Base-by-base conservation (phyloP, 1,140 invertebrate genomes). In the Babylonia areolata region DNA sequence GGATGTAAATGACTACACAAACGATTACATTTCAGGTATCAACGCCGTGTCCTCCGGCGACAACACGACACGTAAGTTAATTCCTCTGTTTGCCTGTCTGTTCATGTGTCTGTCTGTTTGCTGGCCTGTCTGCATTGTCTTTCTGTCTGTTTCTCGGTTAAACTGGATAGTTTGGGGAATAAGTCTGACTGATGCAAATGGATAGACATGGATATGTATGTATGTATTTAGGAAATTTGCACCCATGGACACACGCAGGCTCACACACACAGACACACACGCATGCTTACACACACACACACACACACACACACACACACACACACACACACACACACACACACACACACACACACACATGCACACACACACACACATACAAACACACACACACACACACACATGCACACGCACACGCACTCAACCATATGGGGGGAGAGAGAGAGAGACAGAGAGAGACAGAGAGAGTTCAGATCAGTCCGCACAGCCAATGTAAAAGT, bases 331-430 rank as follows among this genome's bases (percentile, higher is more conserved):
- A 69, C 64, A 69, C 64, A 20, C 17, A 20, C 17, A 31, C 64
- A 69, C 17, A 20, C n/a, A 31, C 64, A 69, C 17, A 69, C 17
- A 69, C 64, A 28, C 17, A 69, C 17, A 69, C 17, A 69, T n/a
- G n/a, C 64, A 69, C 64, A 69, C 17, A 23, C 64, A 20, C n/a
- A 69, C 17, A n/a, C n/a, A 69, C 17, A 28, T 23, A n/a, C 64
- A 69, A 9, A 69, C 64, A 69, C 64, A 69, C 64, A 69, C 64
- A 69, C 64, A 69, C 64, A 69, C 64, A 69, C 64, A 69, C 64
- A 69, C 46, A 51, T 20, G 20, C 46, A 51, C 46, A 51, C 46
- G 20, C 46, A 51, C 46, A 51, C 46, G 20, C 46, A 51, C 46
- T 11, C 46, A 51, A 6, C 6, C 46, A 51, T 11, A 51, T 51